phyloP scores from a whole-genome alignment of 30 jellyfish, hydroid and myxozoan species.

The Mastigias papua region DNA sequence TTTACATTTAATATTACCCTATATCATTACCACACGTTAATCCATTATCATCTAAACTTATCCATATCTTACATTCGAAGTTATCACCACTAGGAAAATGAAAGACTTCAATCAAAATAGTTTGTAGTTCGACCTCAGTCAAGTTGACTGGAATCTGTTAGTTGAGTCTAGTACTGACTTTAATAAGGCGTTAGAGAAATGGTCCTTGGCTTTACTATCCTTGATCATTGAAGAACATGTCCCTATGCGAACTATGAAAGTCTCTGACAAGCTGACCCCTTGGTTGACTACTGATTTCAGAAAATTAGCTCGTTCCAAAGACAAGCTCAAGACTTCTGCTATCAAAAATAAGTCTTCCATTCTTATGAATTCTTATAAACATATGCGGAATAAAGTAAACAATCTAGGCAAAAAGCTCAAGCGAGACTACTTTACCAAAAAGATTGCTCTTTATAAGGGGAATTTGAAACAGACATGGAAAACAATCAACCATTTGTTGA shows the following conservation, averaged over 20 bases:
- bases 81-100: slow-evolving; percentile 20
- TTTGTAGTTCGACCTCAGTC: slow-evolving; percentile 23
- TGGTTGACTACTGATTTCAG: too few species aligned
- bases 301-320: slow-evolving; percentile 47
- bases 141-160: slow-evolving; percentile 55
- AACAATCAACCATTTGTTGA: too few species aligned
- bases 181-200: slow-evolving; percentile 63
- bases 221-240: slow-evolving; percentile 27
- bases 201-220: slow-evolving; percentile 42
- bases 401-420: too few species aligned
- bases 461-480: too few species aligned
- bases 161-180: slow-evolving; percentile 80
- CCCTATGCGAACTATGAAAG: slow-evolving; percentile 27
- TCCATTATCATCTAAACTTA: too few species aligned
- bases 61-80: too few species aligned
- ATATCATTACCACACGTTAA: too few species aligned
- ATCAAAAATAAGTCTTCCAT: too few species aligned
- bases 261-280: slow-evolving; percentile 7
- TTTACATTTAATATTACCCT: too few species aligned
- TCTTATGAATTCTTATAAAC: too few species aligned
- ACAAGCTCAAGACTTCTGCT: slow-evolving; percentile 57
- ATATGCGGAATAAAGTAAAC: too few species aligned
- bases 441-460: background rate
- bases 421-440: background rate
- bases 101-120: slow-evolving; percentile 24